These are phyloP conservation scores for Microplitis mediator DNA, from an alignment of 1,140 invertebrate genomes.

Conservation along the genomic window DNA sequence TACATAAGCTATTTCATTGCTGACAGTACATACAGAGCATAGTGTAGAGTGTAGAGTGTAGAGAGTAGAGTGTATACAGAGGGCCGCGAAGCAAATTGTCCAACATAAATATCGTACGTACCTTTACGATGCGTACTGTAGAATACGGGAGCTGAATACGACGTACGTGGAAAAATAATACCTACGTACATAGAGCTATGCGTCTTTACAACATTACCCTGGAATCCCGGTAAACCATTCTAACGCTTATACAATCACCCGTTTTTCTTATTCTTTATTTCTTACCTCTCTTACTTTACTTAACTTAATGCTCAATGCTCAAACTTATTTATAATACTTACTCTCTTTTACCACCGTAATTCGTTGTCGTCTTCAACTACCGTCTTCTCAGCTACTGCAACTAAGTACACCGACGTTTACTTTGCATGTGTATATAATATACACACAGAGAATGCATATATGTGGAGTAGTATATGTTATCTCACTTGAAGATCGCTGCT, in stretches of 20 bases:
- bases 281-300: background rate
- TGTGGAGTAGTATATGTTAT: background rate
- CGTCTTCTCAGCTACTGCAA: background rate
- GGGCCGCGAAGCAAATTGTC: slow-evolving; percentile 35
- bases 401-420: slow-evolving; percentile 20
- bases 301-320: no score
- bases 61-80: background rate
- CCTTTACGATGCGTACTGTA: slow-evolving; percentile 22
- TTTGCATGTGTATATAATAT: slow-evolving; percentile 13
- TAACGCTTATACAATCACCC: slow-evolving; percentile 15
- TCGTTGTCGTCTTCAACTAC: background rate
- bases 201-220: slow-evolving; percentile 33
- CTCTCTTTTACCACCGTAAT: no score
- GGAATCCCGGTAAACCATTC: slow-evolving; percentile 35
- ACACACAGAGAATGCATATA: slow-evolving; percentile 9
- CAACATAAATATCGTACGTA: slow-evolving; percentile 36
- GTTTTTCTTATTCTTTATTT: slow-evolving; percentile 1
- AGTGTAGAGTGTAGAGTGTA: background rate
- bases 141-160: no score
- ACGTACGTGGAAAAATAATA: slow-evolving; percentile 28
- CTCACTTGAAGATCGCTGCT: slow-evolving; percentile 28
- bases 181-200: slow-evolving; percentile 23
- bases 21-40: no score
- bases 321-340: background rate
- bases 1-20: no score